Conservation (phyloP, 2,113 vertebrate species). For the Boulengeromyrus knoepffleri region DNA sequence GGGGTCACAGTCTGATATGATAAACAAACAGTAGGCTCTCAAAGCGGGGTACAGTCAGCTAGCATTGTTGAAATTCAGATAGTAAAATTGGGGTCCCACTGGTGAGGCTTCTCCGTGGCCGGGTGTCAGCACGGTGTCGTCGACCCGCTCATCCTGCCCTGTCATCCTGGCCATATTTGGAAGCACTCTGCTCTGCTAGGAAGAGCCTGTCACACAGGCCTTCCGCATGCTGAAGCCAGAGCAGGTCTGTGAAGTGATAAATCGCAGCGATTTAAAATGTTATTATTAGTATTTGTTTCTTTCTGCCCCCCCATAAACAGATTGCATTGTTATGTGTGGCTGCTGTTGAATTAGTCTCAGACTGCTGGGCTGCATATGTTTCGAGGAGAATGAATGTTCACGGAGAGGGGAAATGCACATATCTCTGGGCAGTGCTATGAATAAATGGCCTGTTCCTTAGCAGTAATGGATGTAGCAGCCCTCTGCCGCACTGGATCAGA, state of each 20-base stretch:
- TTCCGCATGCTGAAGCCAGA: background rate
- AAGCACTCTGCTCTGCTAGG: background rate
- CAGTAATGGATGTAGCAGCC: constrained; percentile 12
- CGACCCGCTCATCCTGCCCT: background rate
- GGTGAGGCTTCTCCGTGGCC: background rate
- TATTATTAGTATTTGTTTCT: constrained; percentile 11
- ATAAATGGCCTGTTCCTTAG: constrained; percentile 13
- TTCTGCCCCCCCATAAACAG: background rate
- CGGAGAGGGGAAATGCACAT: constrained; percentile 18
- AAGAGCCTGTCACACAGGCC: background rate
- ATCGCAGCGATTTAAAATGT: constrained; percentile 12
- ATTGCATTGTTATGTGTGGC: constrained; percentile 19
- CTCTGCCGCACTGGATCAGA: background rate
- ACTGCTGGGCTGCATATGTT: constrained; percentile 6
- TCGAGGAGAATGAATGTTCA: constrained; percentile 20
- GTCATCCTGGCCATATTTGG: background rate
- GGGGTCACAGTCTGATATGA: background rate
- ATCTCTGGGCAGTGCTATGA: constrained; percentile 15
- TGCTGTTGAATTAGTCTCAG: constrained; percentile 17
- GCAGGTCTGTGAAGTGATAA: background rate
- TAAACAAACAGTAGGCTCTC: background rate
- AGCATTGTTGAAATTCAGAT: background rate
- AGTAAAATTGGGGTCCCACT: background rate
- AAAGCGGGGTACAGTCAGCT: background rate
- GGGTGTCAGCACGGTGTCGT: background rate